These are phyloP conservation scores for Linyphia triangularis DNA, from an alignment of 2,888 invertebrate genomes.

Conservation along the genomic window DNA sequence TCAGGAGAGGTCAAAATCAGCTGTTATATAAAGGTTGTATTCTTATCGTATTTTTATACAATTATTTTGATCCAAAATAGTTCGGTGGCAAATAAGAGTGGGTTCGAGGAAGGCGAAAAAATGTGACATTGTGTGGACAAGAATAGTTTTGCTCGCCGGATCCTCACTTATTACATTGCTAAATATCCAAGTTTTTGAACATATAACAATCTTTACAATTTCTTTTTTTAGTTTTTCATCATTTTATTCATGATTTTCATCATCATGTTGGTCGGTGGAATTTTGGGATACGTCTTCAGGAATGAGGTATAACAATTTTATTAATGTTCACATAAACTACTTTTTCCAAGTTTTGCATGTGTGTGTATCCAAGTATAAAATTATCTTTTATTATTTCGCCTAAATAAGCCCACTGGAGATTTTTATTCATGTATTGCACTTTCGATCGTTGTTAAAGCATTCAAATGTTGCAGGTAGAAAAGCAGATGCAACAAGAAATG, in stretches of 20 bases:
- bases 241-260: conserved; percentile 92
- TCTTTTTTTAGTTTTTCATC: conserved; percentile 84
- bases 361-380: background rate
- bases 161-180: no score
- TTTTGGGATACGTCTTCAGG: conserved; percentile 93
- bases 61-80: no score
- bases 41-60: no score
- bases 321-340: background rate
- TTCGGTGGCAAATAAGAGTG: no score
- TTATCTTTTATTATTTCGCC: no score
- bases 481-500: conserved; percentile 77
- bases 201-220: conserved; percentile 1
- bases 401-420: no score
- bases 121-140: no score
- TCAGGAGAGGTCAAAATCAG: no score
- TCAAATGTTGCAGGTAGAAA: conserved; percentile 75
- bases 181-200: no score
- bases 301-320: conserved; percentile 84
- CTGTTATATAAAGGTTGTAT: no score
- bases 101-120: no score
- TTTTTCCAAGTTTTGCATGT: background rate
- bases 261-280: conserved; percentile 93
- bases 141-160: no score
- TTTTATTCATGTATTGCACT: background rate
- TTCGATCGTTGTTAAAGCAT: background rate